Conservation (phyloP, 1,140 invertebrate species). For the Drosophila chauvacae region DNA sequence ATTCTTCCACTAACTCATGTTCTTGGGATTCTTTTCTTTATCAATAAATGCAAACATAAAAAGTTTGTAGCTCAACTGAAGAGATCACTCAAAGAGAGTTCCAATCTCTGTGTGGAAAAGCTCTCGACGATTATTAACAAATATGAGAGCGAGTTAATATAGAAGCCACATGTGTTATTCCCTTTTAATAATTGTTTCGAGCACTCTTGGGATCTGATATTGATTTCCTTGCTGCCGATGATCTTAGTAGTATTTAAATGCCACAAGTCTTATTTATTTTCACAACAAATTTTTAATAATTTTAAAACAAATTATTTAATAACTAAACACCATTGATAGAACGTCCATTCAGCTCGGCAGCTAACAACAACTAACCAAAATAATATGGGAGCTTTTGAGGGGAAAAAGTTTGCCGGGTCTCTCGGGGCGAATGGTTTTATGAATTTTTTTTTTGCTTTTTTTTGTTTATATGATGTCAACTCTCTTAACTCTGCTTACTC, state of each 20-base stretch:
- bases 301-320: neutral
- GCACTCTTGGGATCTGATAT: neutral
- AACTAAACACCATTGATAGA: neutral
- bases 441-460: too few species aligned
- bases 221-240: neutral
- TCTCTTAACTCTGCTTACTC: neutral
- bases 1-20: neutral
- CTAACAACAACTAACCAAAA: conserved; percentile 15
- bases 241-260: neutral
- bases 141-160: neutral
- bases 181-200: neutral
- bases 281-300: neutral
- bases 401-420: neutral
- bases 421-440: conserved; percentile 19
- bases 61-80: neutral
- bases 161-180: neutral
- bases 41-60: neutral
- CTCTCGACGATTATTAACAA: neutral
- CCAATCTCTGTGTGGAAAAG: neutral
- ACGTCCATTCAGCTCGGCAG: neutral
- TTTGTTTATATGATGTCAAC: neutral
- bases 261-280: neutral
- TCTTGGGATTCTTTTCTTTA: neutral
- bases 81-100: neutral
- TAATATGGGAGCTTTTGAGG: conserved; percentile 11